Evolutionary conservation across 2,113 vertebrate genomes (phyloP).

Genomic region (Larimichthys crocea): DNA sequence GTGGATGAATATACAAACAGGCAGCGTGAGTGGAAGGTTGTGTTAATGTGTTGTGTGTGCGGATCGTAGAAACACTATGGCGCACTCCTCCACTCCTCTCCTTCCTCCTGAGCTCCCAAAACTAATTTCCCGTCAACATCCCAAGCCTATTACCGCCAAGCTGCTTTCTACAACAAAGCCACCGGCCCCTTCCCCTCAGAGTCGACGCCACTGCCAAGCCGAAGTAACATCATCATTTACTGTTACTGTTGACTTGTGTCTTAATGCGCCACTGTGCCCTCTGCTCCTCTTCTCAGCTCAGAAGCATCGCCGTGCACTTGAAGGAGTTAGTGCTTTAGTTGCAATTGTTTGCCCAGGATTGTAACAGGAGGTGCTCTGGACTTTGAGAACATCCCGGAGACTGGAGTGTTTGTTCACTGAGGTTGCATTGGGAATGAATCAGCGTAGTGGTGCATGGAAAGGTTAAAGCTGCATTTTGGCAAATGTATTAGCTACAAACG

Average conservation of each 20-base stretch:
- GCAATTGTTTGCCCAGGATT: conserved; percentile 42
- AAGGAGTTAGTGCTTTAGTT: conserved; percentile 28
- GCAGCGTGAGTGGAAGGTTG: conserved; percentile 15
- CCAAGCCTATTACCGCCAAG: conserved; percentile 66
- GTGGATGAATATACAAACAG: conserved; percentile 51
- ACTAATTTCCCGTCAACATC: conserved; percentile 74
- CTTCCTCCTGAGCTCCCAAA: conserved; percentile 68
- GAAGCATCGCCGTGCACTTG: conserved; percentile 37
- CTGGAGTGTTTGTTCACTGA: conserved; percentile 24
- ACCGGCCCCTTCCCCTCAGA: conserved; percentile 30
- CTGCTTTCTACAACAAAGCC: conserved; percentile 55
- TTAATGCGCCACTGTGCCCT: conserved; percentile 52
- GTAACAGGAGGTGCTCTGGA: conserved; percentile 8
- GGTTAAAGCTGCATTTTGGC: background rate
- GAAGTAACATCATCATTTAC: conserved; percentile 68
- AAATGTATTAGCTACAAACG: background rate
- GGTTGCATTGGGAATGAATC: conserved; percentile 8
- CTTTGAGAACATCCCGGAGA: background rate
- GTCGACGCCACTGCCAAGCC: conserved; percentile 42
- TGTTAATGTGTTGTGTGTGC: conserved; percentile 25
- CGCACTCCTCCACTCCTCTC: conserved; percentile 44
- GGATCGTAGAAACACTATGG: conserved; percentile 20
- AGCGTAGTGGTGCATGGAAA: background rate
- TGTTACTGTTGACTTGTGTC: conserved; percentile 63
- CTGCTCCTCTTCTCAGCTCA: conserved; percentile 41